Evolutionary conservation across 2,888 invertebrate species (phyloP).

Genomic region (Xestia sexstrigata): DNA sequence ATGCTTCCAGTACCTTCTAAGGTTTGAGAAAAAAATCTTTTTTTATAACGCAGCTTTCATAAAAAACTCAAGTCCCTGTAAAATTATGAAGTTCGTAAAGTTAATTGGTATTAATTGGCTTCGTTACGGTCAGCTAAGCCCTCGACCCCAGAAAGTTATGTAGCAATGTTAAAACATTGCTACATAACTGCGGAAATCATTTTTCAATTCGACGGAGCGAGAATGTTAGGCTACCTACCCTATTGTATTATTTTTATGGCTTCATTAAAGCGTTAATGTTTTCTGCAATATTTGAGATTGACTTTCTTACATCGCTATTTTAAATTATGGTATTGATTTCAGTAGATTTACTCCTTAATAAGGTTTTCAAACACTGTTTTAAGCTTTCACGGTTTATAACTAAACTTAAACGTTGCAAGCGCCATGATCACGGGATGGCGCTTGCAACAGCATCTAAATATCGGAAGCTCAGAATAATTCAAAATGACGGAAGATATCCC

Average conservation of each 20-base stretch:
- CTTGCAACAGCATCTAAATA: too few species aligned
- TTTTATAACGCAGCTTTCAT: conserved; percentile 4
- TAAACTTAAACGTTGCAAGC: too few species aligned
- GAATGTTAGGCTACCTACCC: background rate
- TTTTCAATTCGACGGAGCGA: conserved; percentile 6
- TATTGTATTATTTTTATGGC: background rate
- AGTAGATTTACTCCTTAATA: background rate
- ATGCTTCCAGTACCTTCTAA: background rate
- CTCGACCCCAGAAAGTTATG: conserved; percentile 27
- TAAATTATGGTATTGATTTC: background rate
- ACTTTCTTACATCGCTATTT: background rate
- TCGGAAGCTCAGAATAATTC: too few species aligned
- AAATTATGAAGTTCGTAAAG: conserved; percentile 40
- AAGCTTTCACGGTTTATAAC: too few species aligned
- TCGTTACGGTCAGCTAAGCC: conserved; percentile 31
- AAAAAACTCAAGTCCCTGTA: conserved; percentile 21
- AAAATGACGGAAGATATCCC: too few species aligned
- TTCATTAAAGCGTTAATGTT: background rate
- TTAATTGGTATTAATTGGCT: conserved; percentile 50
- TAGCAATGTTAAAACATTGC: conserved; percentile 25
- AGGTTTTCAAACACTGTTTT: too few species aligned
- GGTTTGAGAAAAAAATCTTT: background rate
- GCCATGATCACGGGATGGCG: too few species aligned
- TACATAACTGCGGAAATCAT: background rate
- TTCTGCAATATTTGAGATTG: background rate